Base-by-base conservation (phyloP, 2,888 invertebrate species). In the Halictus quadricinctus region DNA sequence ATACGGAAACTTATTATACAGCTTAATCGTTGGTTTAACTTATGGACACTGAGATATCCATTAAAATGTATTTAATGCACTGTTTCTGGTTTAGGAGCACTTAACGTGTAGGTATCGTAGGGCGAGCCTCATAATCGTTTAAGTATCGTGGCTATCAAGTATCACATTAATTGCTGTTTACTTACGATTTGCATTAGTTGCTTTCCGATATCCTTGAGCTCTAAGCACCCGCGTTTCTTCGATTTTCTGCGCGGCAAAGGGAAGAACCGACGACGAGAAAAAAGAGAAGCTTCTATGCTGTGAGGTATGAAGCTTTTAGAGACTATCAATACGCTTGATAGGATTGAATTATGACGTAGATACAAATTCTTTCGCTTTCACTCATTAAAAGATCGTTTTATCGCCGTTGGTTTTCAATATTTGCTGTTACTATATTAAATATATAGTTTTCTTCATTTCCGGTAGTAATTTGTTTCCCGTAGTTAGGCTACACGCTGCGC, bases 141-240 rank as follows among this genome's bases (percentile, higher is more conserved):
- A 72, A 72, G 76, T 72, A 81, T 78, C 74, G 72, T 29, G 29
- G 60, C 74, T 69, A 69, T 69, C 36, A 69, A 41, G 66, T 69
- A 70, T 70, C n/a, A 60, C 88, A 72, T 86, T 86, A 84, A 89
- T 89, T 87, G 81, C 79, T 54, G 70, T 81, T 88, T 83, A 84
- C 79, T 76, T 80, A 72, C 69, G 70, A 74, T 64, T 83, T 58
- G 78, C 86, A 83, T 89, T 89, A 88, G 79, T 76, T 58, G 70
- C 75, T 79, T 43, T 29, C 76, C 75, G 87, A 87, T 87, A 87
- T 81, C 72, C 50, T 18, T 21, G 58, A 6, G 18, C 36, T n/a
- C 21, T 12, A 46, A 50, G 76, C 46, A 50, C 50, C 7, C 15
- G 48, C 48, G 76, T 15, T 64, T 50, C 64, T 75, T 46, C 70